These are phyloP conservation scores for Philonicus albiceps DNA, from an alignment of 2,888 invertebrate species.

Conservation along the genomic window DNA sequence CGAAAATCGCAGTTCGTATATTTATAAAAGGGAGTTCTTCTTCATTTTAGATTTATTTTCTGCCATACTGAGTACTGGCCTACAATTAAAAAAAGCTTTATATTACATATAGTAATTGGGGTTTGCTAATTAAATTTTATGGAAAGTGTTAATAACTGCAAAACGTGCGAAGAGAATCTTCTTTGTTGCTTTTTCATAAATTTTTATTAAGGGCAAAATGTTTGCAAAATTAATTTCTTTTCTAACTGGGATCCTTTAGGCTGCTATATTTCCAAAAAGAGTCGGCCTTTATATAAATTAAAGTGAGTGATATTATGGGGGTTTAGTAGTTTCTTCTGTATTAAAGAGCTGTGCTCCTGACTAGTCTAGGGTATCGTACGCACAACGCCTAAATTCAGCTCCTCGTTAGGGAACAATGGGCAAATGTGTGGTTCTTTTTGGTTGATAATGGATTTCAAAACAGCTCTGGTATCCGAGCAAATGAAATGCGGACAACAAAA, in stretches of 20 bases:
- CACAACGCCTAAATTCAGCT: neutral
- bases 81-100: neutral
- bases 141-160: neutral
- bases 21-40: neutral
- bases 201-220: neutral
- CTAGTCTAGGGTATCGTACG: neutral
- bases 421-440: neutral
- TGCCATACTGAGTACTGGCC: neutral
- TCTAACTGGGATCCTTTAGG: neutral
- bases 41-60: neutral
- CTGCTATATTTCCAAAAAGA: neutral
- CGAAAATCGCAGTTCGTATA: neutral
- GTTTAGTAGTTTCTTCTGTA: neutral
- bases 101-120: neutral
- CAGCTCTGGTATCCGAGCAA: neutral
- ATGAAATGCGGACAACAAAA: constrained; percentile 18
- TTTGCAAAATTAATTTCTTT: neutral
- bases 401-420: neutral
- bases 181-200: neutral
- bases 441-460: neutral
- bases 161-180: neutral
- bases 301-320: neutral
- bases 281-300: neutral
- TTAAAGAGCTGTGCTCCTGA: neutral
- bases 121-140: neutral